These are phyloP conservation scores for Rhinichthys osculus DNA, from an alignment of 2,797 vertebrate species.

Conservation along the genomic window DNA sequence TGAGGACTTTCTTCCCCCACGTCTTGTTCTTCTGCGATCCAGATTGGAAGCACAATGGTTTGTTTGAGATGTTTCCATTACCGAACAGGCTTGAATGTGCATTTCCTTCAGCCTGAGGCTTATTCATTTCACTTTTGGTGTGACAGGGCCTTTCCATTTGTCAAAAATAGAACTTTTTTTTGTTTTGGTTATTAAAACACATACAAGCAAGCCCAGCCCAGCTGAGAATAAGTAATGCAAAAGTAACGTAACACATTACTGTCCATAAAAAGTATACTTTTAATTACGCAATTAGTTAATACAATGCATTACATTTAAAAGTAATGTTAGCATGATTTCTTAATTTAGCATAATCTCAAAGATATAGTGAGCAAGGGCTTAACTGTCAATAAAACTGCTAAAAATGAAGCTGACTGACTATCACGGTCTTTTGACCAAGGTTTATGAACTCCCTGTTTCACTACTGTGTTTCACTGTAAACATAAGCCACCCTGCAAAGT, in stretches of 20 bases:
- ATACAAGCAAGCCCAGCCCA: not conserved
- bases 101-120: too few relatives aligned
- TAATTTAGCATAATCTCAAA: not conserved
- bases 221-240: not conserved
- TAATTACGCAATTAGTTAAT: too few relatives aligned
- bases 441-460: not conserved
- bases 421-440: not conserved
- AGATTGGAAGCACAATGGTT: too few relatives aligned
- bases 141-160: too few relatives aligned
- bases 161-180: too few relatives aligned
- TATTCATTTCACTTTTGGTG: too few relatives aligned
- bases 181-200: not conserved
- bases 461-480: slow-evolving; percentile 9
- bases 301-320: too few relatives aligned
- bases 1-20: too few relatives aligned
- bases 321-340: not conserved
- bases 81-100: too few relatives aligned
- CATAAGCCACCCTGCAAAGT: not conserved
- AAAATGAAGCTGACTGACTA: not conserved
- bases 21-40: too few relatives aligned
- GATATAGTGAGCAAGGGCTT: not conserved
- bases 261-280: not conserved
- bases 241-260: too few relatives aligned
- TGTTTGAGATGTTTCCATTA: too few relatives aligned
- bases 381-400: not conserved